phyloP scores from a whole-genome alignment of 2,888 invertebrate genomes.

The Doris montereyensis region DNA sequence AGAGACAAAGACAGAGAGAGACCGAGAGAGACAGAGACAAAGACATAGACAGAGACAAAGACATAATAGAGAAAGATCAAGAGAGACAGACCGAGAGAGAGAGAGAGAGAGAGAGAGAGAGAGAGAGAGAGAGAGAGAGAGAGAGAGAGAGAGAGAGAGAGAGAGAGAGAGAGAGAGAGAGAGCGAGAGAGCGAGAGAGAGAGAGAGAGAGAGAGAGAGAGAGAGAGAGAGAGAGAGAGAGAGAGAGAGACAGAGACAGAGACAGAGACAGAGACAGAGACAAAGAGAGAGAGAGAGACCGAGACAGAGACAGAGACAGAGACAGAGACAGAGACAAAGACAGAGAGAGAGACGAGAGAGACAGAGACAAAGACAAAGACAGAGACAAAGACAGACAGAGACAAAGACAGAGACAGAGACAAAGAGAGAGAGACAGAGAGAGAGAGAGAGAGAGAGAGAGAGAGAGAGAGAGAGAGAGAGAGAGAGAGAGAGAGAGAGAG shows the following conservation, averaged over 20 bases:
- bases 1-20: too few species aligned
- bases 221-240: neutral
- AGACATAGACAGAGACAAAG: too few species aligned
- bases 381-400: neutral
- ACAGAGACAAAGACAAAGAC: neutral
- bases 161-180: neutral
- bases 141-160: neutral
- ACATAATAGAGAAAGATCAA: too few species aligned
- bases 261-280: neutral
- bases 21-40: too few species aligned
- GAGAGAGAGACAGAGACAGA: neutral
- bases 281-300: too few species aligned
- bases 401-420: neutral
- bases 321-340: too few species aligned
- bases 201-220: too few species aligned
- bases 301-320: too few species aligned
- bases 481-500: neutral
- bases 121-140: conserved; percentile 12
- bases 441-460: conserved; percentile 9
- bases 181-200: too few species aligned
- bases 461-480: neutral
- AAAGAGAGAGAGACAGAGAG: too few species aligned
- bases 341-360: neutral
- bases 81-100: too few species aligned
- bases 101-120: conserved; percentile 5